Evolutionary conservation across 2,113 vertebrate genomes (phyloP).

Genomic region (Peromyscus polionotus): DNA sequence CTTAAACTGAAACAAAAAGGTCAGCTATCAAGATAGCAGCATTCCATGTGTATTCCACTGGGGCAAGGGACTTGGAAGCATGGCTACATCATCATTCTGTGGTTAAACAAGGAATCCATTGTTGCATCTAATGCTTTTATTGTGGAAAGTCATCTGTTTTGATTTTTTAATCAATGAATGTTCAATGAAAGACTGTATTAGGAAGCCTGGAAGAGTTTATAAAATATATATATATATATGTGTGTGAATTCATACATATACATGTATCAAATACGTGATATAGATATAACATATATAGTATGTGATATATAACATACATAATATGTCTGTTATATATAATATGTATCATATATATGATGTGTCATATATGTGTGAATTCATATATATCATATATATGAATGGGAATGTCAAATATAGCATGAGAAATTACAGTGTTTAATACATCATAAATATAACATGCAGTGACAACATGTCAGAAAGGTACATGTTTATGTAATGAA

Average conservation of each 20-base stretch:
- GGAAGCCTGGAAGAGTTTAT: slow-evolving; percentile 61
- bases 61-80: slow-evolving; percentile 1
- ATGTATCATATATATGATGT: neutral
- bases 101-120: slow-evolving; percentile 48
- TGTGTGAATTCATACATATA: neutral
- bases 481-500: slow-evolving; percentile 67
- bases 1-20: neutral
- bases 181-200: slow-evolving; percentile 50
- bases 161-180: slow-evolving; percentile 46
- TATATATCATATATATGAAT: neutral
- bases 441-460: slow-evolving; percentile 38
- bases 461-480: slow-evolving; percentile 41
- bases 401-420: slow-evolving; percentile 64
- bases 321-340: neutral
- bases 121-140: neutral
- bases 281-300: neutral
- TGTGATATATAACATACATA: too few relatives aligned
- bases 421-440: slow-evolving; percentile 60
- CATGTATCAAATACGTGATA: neutral
- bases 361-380: neutral
- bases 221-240: neutral
- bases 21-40: slow-evolving; percentile 19
- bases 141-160: slow-evolving; percentile 30
- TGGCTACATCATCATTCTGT: neutral
- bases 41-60: neutral